Percentiles rank a stretch among this genome's conserved stretches.
These are phyloP conservation scores for Mythimna impura DNA, from an alignment of 2,888 invertebrate species.

Conservation along the genomic window DNA sequence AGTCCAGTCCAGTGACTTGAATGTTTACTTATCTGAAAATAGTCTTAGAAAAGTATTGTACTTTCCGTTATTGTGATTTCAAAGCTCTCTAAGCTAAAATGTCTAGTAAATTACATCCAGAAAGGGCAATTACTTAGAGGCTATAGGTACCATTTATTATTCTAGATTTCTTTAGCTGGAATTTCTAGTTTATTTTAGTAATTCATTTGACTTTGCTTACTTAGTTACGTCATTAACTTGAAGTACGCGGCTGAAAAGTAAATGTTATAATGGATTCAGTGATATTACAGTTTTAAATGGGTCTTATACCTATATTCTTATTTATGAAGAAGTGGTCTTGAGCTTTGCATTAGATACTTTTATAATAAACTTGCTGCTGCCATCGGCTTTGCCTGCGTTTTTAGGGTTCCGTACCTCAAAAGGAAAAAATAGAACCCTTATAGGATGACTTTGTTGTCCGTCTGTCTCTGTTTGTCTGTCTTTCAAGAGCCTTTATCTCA, in stretches of 20 bases:
- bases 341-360: neutral
- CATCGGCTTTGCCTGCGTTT: neutral
- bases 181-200: conserved; percentile 42
- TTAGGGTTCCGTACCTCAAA: too few species aligned
- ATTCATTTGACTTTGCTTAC: conserved; percentile 40
- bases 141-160: conserved; percentile 61
- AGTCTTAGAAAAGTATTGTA: neutral
- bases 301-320: neutral
- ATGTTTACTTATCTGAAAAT: neutral
- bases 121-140: conserved; percentile 64
- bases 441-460: too few species aligned
- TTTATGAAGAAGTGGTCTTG: neutral
- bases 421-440: too few species aligned
- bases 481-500: too few species aligned
- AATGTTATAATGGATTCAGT: conserved; percentile 5
- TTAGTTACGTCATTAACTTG: conserved; percentile 14
- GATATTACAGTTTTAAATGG: neutral
- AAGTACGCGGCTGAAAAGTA: neutral
- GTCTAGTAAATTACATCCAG: conserved; percentile 61
- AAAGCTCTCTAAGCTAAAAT: conserved; percentile 47
- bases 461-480: too few species aligned
- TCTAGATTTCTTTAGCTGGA: conserved; percentile 51
- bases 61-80: conserved; percentile 52
- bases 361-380: neutral
- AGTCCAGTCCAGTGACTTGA: neutral